Evolutionary conservation across 2,888 invertebrate genomes (phyloP).

Genomic region (Mesorhabditis sp.): DNA sequence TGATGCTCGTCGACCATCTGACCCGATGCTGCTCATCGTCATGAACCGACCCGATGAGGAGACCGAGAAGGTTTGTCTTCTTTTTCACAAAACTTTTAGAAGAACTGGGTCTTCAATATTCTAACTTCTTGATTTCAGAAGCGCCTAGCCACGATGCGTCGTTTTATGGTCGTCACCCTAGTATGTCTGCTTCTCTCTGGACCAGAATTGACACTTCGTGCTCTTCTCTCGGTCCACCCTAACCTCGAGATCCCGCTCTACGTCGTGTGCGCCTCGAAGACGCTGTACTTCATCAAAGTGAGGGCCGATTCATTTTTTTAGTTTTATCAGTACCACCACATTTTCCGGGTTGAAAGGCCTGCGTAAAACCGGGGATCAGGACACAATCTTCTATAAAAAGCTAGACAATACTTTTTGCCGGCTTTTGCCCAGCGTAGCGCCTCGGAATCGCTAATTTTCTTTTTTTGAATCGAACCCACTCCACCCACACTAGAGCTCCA

Average conservation of each 20-base stretch:
- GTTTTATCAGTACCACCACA: no score
- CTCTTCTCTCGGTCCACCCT: constrained; percentile 9
- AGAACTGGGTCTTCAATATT: constrained; percentile 1
- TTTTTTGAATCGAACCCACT: no score
- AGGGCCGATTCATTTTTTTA: not conserved
- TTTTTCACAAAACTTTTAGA: not conserved
- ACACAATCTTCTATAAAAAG: no score
- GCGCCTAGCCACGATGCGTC: constrained; percentile 27
- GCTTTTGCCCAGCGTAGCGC: no score
- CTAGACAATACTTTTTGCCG: no score
- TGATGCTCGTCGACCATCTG: constrained; percentile 24
- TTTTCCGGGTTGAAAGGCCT: no score
- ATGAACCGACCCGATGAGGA: constrained; percentile 48
- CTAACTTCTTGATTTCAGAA: constrained; percentile 18
- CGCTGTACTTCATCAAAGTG: constrained; percentile 28
- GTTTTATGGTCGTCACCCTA: constrained; percentile 45
- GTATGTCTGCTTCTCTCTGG: constrained; percentile 33
- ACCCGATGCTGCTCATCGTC: constrained; percentile 49
- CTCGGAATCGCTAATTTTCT: no score
- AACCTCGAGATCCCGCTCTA: constrained; percentile 16
- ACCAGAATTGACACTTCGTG: constrained; percentile 41
- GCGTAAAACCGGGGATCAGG: no score
- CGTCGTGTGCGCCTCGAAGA: constrained; percentile 16
- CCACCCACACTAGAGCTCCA: no score
- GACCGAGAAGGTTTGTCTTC: constrained; percentile 31